These are phyloP conservation scores for Allacma fusca DNA, from an alignment of 2,888 invertebrate species.

Conservation along the genomic window DNA sequence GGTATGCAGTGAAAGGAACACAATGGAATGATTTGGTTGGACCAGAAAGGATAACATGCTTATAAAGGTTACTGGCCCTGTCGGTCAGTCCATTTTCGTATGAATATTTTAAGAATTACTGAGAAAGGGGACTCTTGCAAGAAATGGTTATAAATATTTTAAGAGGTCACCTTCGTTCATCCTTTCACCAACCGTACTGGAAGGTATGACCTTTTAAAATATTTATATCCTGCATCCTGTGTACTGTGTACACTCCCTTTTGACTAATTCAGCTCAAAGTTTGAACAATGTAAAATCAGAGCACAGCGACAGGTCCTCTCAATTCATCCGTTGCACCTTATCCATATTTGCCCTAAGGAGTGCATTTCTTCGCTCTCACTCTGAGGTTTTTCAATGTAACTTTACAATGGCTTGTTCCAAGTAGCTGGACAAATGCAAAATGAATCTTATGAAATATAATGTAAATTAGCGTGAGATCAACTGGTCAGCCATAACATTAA, in stretches of 20 bases:
- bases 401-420: neutral
- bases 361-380: too few species aligned
- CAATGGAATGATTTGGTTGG: conserved; percentile 12
- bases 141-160: conserved; percentile 9
- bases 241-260: neutral
- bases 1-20: neutral
- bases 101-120: conserved; percentile 10
- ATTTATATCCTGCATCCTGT: conserved; percentile 8
- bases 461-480: too few species aligned
- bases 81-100: neutral
- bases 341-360: too few species aligned
- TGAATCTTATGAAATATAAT: too few species aligned
- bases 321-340: neutral
- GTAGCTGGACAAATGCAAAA: neutral
- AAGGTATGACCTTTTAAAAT: conserved; percentile 16
- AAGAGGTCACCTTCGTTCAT: conserved; percentile 33
- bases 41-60: neutral
- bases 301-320: neutral
- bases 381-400: too few species aligned
- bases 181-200: conserved; percentile 2
- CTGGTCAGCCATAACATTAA: too few species aligned
- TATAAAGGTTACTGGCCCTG: conserved; percentile 5
- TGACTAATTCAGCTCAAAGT: neutral
- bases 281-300: neutral
- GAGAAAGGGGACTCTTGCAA: neutral